Evolutionary conservation across 2,888 invertebrate genomes (phyloP).

Genomic region (Pomacea canaliculata): DNA sequence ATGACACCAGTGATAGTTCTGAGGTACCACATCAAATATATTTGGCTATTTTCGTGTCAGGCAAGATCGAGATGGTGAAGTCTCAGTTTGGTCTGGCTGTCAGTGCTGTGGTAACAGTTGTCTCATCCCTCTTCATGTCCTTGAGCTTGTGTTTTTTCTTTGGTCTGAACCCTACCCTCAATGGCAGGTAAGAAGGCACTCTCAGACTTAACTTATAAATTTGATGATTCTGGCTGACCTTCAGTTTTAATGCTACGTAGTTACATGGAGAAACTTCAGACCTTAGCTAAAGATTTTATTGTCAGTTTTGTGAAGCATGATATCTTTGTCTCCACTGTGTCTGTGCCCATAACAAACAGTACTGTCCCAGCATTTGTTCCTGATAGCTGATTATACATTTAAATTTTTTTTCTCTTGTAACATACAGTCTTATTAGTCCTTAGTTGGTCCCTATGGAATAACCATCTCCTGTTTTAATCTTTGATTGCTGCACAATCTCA

Average conservation of each 20-base stretch:
- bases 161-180: slow-evolving; percentile 68
- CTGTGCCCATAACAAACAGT: no score
- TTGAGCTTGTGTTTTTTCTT: slow-evolving; percentile 74
- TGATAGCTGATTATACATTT: no score
- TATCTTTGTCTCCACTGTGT: no score
- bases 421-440: no score
- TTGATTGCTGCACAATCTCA: no score
- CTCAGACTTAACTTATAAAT: neutral
- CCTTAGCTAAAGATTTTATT: no score
- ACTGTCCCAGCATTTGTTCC: no score
- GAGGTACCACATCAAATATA: neutral
- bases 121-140: slow-evolving; percentile 89
- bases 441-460: no score
- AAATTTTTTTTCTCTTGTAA: no score
- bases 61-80: slow-evolving; percentile 90
- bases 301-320: no score
- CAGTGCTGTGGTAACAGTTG: slow-evolving; percentile 86
- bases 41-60: slow-evolving; percentile 47
- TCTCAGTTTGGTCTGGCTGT: slow-evolving; percentile 89
- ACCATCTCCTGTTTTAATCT: no score
- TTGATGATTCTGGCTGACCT: neutral
- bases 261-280: neutral
- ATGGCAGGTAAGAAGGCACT: slow-evolving; percentile 65
- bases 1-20: no score
- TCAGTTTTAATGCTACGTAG: neutral